Evolutionary conservation across 2,113 vertebrate species (phyloP).

Genomic region (Nestor notabilis): DNA sequence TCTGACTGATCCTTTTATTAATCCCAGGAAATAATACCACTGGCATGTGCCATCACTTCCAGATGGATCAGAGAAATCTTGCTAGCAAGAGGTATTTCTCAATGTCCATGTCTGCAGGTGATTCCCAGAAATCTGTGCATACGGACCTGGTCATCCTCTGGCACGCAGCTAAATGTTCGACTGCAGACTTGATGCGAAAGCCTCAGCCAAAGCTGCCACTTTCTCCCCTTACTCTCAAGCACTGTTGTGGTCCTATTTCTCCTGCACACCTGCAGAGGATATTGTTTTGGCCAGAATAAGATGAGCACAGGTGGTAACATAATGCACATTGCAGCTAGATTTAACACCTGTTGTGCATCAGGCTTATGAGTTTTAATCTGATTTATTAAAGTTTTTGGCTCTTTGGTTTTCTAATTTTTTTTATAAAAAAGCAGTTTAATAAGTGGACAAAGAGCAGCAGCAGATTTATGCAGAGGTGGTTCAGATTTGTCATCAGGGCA

Average conservation of each 20-base stretch:
- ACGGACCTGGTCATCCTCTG: background rate
- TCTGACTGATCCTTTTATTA: slow-evolving; percentile 38
- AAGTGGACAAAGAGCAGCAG: background rate
- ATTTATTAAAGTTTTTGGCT: background rate
- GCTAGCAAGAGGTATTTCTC: background rate
- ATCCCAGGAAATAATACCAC: background rate
- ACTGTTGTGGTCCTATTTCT: background rate
- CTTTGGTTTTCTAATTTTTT: background rate
- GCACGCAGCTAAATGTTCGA: background rate
- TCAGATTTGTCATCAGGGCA: background rate
- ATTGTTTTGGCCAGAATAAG: slow-evolving; percentile 29
- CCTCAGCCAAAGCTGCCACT: slow-evolving; percentile 1
- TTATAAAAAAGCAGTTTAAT: background rate
- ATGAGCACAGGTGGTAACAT: slow-evolving; percentile 31
- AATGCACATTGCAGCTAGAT: background rate
- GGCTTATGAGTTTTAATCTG: background rate
- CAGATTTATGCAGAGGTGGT: background rate
- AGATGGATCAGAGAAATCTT: background rate
- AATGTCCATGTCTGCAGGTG: background rate
- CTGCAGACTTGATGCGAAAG: background rate
- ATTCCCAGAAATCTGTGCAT: background rate
- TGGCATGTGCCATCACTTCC: background rate
- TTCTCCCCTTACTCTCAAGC: background rate
- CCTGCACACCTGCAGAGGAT: slow-evolving; percentile 46
- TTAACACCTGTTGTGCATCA: background rate